Evolutionary conservation across 2,888 invertebrate species (phyloP), one percentile per base, ranked within the genome.

Genomic region (Chrysina gloriosa): DNA sequence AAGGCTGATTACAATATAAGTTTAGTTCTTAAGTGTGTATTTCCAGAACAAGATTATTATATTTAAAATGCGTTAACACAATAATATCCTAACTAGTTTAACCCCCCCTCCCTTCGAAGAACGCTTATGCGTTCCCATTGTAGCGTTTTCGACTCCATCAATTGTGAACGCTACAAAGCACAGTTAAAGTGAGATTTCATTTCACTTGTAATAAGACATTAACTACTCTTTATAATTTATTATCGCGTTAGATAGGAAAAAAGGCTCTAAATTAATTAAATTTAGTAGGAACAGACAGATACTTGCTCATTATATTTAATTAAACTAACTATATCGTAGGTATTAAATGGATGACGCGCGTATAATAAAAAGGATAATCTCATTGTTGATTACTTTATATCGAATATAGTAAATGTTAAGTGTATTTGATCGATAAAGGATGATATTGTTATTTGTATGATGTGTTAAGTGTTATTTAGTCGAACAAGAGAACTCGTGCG

Each of bases 1-100:
- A 65, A 68, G 68, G 68, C 68, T 68, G 68, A 68, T 65, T 68
- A 64, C 19, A 6, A 16, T 36, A 16, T 68, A 68, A 68, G 68
- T 68, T 67, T 65, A 65, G 65, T 45, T 54, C 21, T n/a, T 68
- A 64, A 54, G 68, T 29, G n/a, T n/a, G n/a, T n/a, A 21, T 56
- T 56, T 56, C 48, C 48, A 48, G 11, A 48, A 48, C 11, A 34
- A n/a, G 11, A 48, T 48, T n/a, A 48, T 25, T 14, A 4, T 45
- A 14, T 16, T 45, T 45, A 45, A n/a, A 31, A 31, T 4, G 31
- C n/a, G n/a, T n/a, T n/a, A n/a, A n/a, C n/a, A 31, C n/a, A 31
- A n/a, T 2, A 31, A 31, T 31, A 31, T 1, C 4, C n/a, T 9
- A 4, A 1, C 1, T n/a, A 11, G 36, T 36, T n/a, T 4, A 2